Base-by-base conservation (phyloP, 2,797 vertebrate species). In the Artibeus lituratus region DNA sequence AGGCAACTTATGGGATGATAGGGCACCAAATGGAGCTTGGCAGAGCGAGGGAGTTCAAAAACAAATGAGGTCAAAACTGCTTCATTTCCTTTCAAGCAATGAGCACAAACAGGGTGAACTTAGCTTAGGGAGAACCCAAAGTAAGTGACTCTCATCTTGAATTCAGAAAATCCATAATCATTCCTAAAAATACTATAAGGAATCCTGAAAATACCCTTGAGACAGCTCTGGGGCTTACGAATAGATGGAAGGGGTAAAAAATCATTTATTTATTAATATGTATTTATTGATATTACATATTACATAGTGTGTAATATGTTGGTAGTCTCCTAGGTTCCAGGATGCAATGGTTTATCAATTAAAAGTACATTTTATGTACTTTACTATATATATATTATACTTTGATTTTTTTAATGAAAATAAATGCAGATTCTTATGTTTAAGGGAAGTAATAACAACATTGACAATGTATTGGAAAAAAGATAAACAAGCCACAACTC, bases 1-100 rank as follows among this genome's bases (percentile, higher is more conserved):
- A 95, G 86, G 88, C 87, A 94, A 67, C 87, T 78, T 89, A 29
- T 47, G 21, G 92, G 90, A 96, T 73, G 85, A 94, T 29, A 83
- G 69, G 90, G 81, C 51, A 76, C 81, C 85, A 83, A 92, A 86
- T 51, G 69, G 74, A 94, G 92, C 90, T 69, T 90, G 86, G 70
- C 77, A 77, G 53, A 90, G 15, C 26, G 22, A 74, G 8, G 39
- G 59, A 72, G 19, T 39, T 72, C 24, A 18, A 12, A 92, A 88
- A 67, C 0, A 3, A 82, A 55, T 16, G 90, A 37, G 18, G 39
- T 44, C 59, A 86, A 73, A 18, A 7, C 24, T n/a, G 62, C 35
- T 93, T 81, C 10, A 10, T 47, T 65, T 84, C 7, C 35, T 86
- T 53, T 47, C 42, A 83, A 76, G 32, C 42, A 59, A 21, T 44